These are phyloP conservation scores for Bufo gargarizans DNA, from an alignment of 2,113 vertebrate species.

Conservation along the genomic window DNA sequence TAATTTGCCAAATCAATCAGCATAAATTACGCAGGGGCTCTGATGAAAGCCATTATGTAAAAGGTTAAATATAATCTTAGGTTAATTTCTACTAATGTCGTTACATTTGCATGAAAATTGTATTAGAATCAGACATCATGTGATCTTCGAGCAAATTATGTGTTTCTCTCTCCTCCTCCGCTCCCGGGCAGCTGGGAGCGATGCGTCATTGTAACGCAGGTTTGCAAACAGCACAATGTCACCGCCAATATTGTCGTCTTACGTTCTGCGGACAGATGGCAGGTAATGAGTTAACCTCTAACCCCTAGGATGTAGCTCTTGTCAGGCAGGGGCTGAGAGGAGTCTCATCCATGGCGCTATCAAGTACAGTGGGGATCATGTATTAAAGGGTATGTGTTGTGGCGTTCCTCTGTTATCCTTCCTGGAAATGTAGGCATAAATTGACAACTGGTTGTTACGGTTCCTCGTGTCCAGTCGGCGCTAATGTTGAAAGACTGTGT, in stretches of 20 bases:
- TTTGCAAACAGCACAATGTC: constrained; percentile 71
- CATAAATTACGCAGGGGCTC: constrained; percentile 63
- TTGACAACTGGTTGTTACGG: background rate
- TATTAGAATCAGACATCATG: constrained; percentile 67
- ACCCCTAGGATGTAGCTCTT: background rate
- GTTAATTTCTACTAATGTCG: constrained; percentile 63
- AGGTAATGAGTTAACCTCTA: background rate
- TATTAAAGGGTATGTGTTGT: background rate
- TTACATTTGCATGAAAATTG: constrained; percentile 73
- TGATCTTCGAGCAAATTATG: constrained; percentile 69
- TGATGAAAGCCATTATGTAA: constrained; percentile 64
- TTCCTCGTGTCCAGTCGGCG: no score
- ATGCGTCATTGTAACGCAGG: constrained; percentile 66
- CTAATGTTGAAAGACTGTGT: no score
- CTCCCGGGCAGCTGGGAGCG: constrained; percentile 70
- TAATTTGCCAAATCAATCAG: constrained; percentile 64
- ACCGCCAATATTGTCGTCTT: constrained; percentile 71
- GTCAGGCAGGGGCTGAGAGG: background rate
- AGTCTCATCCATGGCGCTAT: background rate
- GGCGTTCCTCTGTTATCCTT: background rate
- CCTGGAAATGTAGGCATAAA: background rate
- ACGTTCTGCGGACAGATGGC: constrained; percentile 62
- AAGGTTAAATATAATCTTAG: constrained; percentile 66
- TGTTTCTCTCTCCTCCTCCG: constrained; percentile 61
- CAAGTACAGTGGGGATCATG: background rate